Evolutionary conservation across 2,888 invertebrate species (phyloP), one percentile per base, ranked within the genome.

Genomic region (Cybosia mesomella): DNA sequence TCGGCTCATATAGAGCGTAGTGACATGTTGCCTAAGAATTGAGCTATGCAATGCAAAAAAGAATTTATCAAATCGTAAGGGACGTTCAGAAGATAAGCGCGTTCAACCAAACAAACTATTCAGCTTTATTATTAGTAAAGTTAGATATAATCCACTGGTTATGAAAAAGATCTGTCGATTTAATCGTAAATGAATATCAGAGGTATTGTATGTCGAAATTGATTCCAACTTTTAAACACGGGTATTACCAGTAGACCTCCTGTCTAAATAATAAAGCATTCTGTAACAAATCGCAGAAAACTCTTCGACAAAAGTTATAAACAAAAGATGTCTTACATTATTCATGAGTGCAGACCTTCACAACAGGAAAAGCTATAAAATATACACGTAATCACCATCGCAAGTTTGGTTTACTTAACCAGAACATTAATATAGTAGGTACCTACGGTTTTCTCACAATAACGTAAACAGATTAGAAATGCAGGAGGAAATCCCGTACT

Each of bases 311-410:
- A 32, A 54, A 66, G 59, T 67, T 65, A 28, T 24, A 66, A 73
- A 67, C 68, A 68, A 78, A 75, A 64, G 61, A 62, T 64, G 57
- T 43, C 22, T 21, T 72, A 39, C 55, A 69, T 73, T 34, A 74
- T 74, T 62, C 43, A 70, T 66, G 58, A 70, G 21, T 11, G 7
- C 32, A 22, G 28, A 39, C 55, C 64, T 66, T 63, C 66, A 68
- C 57, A 73, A 70, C 70, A 67, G 66, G 34, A 69, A 34, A 71
- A 64, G 59, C 64, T 53, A 68, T 79, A 68, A 69, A 78, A 72
- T 79, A 78, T 79, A 72, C 34, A 80, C 68, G 32, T 58, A 67
- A 70, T 78, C 74, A 75, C 67, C 49, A 64, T 43, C 68, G 70
- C 71, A 54, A 67, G 39, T 39, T 59, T 54, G 53, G 61, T 66